Evolutionary conservation across 1,140 invertebrate genomes (phyloP), one percentile per base, ranked within the genome.

Genomic region (Ceratina australensis): DNA sequence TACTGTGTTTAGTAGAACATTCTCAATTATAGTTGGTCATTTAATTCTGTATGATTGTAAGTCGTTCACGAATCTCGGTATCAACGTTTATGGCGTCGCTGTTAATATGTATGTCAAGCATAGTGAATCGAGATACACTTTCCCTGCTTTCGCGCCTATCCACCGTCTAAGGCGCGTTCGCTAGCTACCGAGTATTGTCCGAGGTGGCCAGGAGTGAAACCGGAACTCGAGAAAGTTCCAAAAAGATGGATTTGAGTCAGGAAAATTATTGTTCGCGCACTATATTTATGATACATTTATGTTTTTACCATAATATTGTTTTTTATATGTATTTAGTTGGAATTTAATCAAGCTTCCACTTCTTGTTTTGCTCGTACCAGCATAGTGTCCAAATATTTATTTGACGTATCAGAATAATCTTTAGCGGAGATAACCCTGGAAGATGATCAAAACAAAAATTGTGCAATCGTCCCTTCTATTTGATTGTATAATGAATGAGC

Each of bases 91-190:
- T 82, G 33, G 13, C 22, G 64, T 47, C 20, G 54, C 24, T 65
- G 15, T 13, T 64, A 77, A 81, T 85, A 84, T 79, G 50, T 75
- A 28, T 84, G 82, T 75, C 63, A 67, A 28, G 77, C 65, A 79
- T 77, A 63, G 80, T 26, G 74, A 86, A 85, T 86, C 71, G 79
- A 78, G 72, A 81, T 85, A 81, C 76, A 86, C 85, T 86, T 86
- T 86, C 84, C 79, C 85, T 86, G 72, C 85, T 86, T 86, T 86
- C 85, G 85, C 85, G 81, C 74, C 50, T 75, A 67, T 63, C 69
- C 72, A 82, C 61, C 49, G 49, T 80, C 49, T 42, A 68, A 71
- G 72, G 64, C 50, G 59, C 52, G 54, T 82, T 72, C 69, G 60
- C 60, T 72, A 72, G 72, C 75, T 33, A 77, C 77, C 22, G 56